Percentiles rank a stretch among this genome's conserved stretches.
Evolutionary conservation across 2,888 invertebrate species (phyloP).

Genomic region (Hipparchia semele): DNA sequence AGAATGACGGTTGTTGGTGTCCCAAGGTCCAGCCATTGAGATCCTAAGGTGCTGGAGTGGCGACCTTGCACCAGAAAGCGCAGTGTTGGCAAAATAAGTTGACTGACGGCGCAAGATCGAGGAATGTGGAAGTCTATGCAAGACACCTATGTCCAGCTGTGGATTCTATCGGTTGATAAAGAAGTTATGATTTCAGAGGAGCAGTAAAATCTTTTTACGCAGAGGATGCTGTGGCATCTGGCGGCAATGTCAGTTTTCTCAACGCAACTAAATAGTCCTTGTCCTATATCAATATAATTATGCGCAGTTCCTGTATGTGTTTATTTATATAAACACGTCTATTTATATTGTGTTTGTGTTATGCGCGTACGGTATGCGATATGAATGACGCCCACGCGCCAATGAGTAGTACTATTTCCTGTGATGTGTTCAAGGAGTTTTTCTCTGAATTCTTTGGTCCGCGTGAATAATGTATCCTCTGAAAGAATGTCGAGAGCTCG

Average conservation of each 20-base stretch:
- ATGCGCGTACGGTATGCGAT: constrained; percentile 6
- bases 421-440: not conserved
- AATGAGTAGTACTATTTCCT: not conserved
- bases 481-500: not conserved
- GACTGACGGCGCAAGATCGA: too few species aligned
- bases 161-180: too few species aligned
- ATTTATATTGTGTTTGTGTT: constrained; percentile 3
- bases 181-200: not conserved
- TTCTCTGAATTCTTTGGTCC: not conserved
- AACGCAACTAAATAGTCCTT: not conserved
- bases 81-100: too few species aligned
- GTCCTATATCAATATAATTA: not conserved
- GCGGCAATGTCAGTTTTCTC: not conserved
- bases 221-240: not conserved
- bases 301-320: constrained; percentile 4
- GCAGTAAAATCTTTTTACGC: not conserved
- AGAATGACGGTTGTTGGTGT: too few species aligned
- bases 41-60: too few species aligned
- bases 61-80: too few species aligned
- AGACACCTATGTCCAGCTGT: too few species aligned
- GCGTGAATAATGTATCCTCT: not conserved
- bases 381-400: constrained; percentile 6
- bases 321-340: constrained; percentile 1
- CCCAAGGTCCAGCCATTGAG: too few species aligned
- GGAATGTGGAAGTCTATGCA: too few species aligned